A percentile compares a stretch with the other conserved stretches of the same genome.
Conservation (phyloP, 2,113 vertebrate species). For the Lophotis ruficrista region DNA sequence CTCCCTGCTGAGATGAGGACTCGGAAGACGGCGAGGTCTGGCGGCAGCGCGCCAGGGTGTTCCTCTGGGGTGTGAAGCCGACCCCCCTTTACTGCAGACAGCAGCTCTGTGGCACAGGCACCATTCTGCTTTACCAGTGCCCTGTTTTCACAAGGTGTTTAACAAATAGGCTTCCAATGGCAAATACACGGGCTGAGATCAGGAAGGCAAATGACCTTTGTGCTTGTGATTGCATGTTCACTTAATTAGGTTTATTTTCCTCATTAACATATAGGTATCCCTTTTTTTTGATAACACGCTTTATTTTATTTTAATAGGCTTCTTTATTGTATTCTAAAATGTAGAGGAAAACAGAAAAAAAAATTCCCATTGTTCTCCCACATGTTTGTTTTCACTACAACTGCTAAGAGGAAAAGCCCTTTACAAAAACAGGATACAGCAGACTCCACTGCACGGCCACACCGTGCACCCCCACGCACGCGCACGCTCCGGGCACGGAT, state of each 20-base stretch:
- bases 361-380: slow-evolving; percentile 62
- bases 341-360: slow-evolving; percentile 52
- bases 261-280: neutral
- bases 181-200: neutral
- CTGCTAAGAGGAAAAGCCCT: slow-evolving; percentile 65
- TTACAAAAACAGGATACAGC: slow-evolving; percentile 69
- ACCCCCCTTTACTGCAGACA: neutral
- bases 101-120: neutral
- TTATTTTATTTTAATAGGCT: neutral
- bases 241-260: neutral
- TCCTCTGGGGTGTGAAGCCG: neutral
- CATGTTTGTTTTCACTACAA: slow-evolving; percentile 66
- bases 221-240: neutral
- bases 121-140: neutral
- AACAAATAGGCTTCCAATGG: neutral
- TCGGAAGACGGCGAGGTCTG: neutral
- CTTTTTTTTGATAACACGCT: neutral
- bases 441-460: neutral
- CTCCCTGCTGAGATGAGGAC: neutral
- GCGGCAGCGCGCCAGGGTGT: accelerated
- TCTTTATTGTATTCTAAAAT: neutral
- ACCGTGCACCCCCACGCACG: neutral
- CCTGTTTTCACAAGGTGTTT: neutral
- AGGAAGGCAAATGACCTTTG: slow-evolving; percentile 19
- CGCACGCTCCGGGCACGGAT: neutral